Evolutionary conservation across 2,797 vertebrate species (phyloP), one percentile per base, ranked within the genome.

Genomic region (Holocentrus rufus): DNA sequence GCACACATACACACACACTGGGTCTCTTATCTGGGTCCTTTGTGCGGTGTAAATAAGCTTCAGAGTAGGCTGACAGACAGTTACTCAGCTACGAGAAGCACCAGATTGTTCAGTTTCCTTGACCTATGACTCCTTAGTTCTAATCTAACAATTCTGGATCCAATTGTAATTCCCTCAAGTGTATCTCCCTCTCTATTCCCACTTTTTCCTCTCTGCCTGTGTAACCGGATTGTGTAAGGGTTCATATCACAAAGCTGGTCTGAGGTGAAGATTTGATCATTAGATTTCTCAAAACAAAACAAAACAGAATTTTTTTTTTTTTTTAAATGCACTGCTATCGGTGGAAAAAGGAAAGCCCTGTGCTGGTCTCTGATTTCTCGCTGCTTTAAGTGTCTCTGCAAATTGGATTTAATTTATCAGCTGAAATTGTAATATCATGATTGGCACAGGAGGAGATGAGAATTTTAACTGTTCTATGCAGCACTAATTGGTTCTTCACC

Each of bases 361-460:
- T 64, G 11, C 39, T 57, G 61, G 31, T 81, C 80, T 86, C 67
- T 77, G 60, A 68, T 69, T 85, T 85, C 25, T 81, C 74, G 77
- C 77, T 64, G 47, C 77, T 85, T 86, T 88, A 81, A 87, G 89
- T 89, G 77, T 79, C 83, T 81, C 23, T 0, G 52, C 86, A 85
- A 92, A 89, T 92, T 87, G 82, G 80, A 72, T 87, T 82, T 92
- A 81, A 93, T 92, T 88, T 90, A 85, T 88, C 81, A 82, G 63
- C 68, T 80, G 84, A 82, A 88, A 92, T 90, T 77, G 65, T 68
- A 36, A 90, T 85, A 92, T 87, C 88, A 90, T 92, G 92, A 94
- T 91, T 92, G 93, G 88, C 91, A 92, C 88, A 85, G 89, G 69
- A 82, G 86, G 80, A 71, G 83, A 84, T 74, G 80, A 86, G 70